Percentiles rank a stretch among this genome's conserved stretches.
Conservation (phyloP, 2,113 vertebrate genomes). For the Bungarus multicinctus region DNA sequence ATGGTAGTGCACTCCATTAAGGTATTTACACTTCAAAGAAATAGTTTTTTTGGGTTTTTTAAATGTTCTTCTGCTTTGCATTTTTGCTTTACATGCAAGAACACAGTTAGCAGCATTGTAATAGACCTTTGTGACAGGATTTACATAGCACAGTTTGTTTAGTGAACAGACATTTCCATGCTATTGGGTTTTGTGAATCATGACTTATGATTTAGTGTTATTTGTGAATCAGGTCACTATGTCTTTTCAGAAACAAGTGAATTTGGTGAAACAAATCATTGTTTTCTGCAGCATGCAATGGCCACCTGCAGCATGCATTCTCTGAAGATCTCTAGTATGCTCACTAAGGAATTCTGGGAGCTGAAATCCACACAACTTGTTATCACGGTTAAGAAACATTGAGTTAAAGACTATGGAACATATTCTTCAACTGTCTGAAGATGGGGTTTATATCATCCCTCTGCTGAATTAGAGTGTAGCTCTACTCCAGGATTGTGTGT, state of each 20-base stretch:
- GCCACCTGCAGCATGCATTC: background rate
- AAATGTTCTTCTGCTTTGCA: background rate
- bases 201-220: background rate
- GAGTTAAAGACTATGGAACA: background rate
- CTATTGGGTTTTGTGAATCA: background rate
- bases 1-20: too few species aligned
- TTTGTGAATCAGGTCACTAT: background rate
- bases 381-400: background rate
- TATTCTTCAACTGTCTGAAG: background rate
- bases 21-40: too few species aligned
- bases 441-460: background rate
- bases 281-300: background rate
- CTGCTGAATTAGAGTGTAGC: background rate
- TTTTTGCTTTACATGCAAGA: background rate
- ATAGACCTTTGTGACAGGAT: background rate
- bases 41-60: background rate
- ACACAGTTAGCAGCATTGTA: background rate
- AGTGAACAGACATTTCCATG: background rate
- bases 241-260: background rate
- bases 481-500: background rate
- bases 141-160: background rate
- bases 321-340: background rate
- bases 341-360: background rate
- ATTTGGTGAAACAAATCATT: background rate
- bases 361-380: background rate